Evolutionary conservation across 2,113 vertebrate species (phyloP), one percentile per base, ranked within the genome.

Genomic region (Ammodytes dubius): DNA sequence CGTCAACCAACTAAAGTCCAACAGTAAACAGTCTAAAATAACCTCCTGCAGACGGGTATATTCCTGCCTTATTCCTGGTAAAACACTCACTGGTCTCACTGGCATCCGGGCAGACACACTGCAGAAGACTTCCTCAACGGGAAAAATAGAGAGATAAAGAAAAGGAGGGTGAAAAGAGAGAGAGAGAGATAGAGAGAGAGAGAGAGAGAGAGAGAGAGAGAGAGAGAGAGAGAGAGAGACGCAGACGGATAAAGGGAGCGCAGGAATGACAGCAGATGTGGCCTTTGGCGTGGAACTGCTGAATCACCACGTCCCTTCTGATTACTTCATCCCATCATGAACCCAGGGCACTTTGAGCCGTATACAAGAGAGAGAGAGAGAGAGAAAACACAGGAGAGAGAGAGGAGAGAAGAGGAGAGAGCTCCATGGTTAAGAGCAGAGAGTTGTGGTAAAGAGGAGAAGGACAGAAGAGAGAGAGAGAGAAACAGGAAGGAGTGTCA

Each of bases 241-340:
- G 54, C 7, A 81, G 72, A 89, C 63, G 60, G 82, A 87, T 70
- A 75, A 2, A 61, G 59, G 73, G 81, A 83, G 80, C 60, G 83
- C 59, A 77, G 59, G 77, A 91, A 80, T 79, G 83, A 79, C 86
- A 86, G 82, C 93, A 93, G 92, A 94, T 93, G 89, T 91, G 90
- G 85, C 93, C 93, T 89, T 87, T 82, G 80, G 91, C 93, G 82
- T 81, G 60, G 82, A 90, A 91, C 73, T 86, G 90, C 89, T 95
- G 94, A 95, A 91, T 95, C 95, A 95, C 84, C 89, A 88, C 9
- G 89, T 94, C 93, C 83, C 79, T 87, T 92, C 90, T 91, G 85
- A 92, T 94, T 87, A 90, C 84, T 84, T 91, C 83, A 93, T 91
- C 89, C 70, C 84, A 70, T 86, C 46, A 58, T 78, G 56, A 85